These are phyloP conservation scores for Aphelinus atriplicis DNA, from an alignment of 1,140 invertebrate species.

Conservation along the genomic window DNA sequence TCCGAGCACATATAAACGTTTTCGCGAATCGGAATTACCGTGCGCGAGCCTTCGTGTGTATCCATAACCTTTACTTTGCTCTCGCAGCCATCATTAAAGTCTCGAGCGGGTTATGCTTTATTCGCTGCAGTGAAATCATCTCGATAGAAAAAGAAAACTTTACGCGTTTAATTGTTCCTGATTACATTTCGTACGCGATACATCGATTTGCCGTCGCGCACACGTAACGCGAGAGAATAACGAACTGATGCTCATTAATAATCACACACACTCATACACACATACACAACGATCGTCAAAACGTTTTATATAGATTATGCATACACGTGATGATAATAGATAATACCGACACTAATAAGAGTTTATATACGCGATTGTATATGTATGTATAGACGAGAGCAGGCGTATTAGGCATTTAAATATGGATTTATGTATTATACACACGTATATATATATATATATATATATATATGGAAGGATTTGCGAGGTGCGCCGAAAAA, in stretches of 20 bases:
- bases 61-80: too few relatives aligned
- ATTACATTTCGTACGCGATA: too few relatives aligned
- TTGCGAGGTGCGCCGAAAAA: slow-evolving; percentile 37
- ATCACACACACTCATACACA: neutral
- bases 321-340: slow-evolving; percentile 35
- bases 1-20: neutral
- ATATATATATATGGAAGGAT: slow-evolving; percentile 30
- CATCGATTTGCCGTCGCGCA: too few relatives aligned
- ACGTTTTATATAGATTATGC: slow-evolving; percentile 27
- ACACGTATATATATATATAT: slow-evolving; percentile 8
- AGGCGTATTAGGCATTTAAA: slow-evolving; percentile 54
- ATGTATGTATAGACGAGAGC: slow-evolving; percentile 43
- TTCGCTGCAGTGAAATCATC: too few relatives aligned
- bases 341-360: slow-evolving; percentile 33
- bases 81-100: too few relatives aligned
- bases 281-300: slow-evolving; percentile 33
- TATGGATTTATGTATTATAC: slow-evolving; percentile 53
- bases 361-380: slow-evolving; percentile 41
- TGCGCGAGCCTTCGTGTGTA: too few relatives aligned
- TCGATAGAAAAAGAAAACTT: too few relatives aligned
- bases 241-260: slow-evolving; percentile 17
- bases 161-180: too few relatives aligned
- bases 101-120: too few relatives aligned
- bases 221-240: neutral
- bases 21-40: too few relatives aligned